These are phyloP conservation scores for Oedothorax gibbosus DNA, from an alignment of 1,140 invertebrate genomes.

Conservation along the genomic window DNA sequence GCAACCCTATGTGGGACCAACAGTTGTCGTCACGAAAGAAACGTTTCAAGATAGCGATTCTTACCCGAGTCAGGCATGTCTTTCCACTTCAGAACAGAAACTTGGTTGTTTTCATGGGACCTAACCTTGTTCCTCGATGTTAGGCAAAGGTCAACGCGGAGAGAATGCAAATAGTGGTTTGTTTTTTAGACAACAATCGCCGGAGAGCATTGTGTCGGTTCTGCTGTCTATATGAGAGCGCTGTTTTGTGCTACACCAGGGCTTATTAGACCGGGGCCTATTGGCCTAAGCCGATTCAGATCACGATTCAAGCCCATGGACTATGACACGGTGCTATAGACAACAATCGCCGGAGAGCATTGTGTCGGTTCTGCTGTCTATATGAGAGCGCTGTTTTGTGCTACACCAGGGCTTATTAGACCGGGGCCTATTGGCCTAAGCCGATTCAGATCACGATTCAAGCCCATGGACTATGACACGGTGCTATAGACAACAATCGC, in stretches of 20 bases:
- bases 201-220: background rate
- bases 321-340: no score
- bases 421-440: no score
- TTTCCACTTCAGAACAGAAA: slow-evolving; percentile 41
- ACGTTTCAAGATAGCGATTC: slow-evolving; percentile 38
- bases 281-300: no score
- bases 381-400: background rate
- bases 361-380: background rate
- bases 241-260: no score
- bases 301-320: no score
- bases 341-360: no score
- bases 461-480: no score
- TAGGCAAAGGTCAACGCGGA: slow-evolving; percentile 51
- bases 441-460: no score
- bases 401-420: no score
- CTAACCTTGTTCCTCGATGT: slow-evolving; percentile 32
- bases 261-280: no score
- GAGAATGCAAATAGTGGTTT: slow-evolving; percentile 44
- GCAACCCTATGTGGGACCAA: slow-evolving; percentile 27
- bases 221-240: slow-evolving; percentile 2
- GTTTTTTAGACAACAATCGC: slow-evolving; percentile 25
- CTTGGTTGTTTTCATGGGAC: slow-evolving; percentile 21
- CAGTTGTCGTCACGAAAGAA: slow-evolving; percentile 41
- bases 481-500: no score
- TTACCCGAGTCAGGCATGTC: slow-evolving; percentile 8